Evolutionary conservation across 2,888 invertebrate genomes (phyloP), one percentile per base, ranked within the genome.

Genomic region (Allophyes oxyacanthae): DNA sequence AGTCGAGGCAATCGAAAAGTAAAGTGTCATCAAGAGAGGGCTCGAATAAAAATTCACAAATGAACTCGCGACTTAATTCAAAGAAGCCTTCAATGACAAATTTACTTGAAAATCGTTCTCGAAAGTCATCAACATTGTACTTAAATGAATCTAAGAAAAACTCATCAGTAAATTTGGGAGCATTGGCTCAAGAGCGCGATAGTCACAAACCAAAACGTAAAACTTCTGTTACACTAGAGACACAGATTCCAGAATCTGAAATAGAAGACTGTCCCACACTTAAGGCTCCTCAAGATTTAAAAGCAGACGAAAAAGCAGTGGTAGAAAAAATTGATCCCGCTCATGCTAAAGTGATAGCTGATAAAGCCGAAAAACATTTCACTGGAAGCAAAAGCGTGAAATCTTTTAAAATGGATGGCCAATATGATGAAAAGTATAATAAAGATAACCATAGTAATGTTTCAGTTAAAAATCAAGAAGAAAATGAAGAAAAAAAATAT

Each of bases 131-230:
- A 15, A 92, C 92, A 2, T 77, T 92, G 11, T 92, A 93, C 56
- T 76, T 93, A 53, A 93, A 94, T 49, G 92, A 94, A 73, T 95
- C 95, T 0, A 94, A 92, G 61, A 94, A 92, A 72, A 94, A 91
- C 62, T 93, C 94, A 0, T 70, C 87, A 5, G 88, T 78, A 1
- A 94, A 94, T 70, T 82, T 94, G 49, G 90, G 87, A 11, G 81
- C 83, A 37, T 54, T 92, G 13, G 83, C 76, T 13, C 87, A 85
- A 75, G 92, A 92, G 26, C 85, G 89, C 26, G 90, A 91, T 15
- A 69, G 77, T 34, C 83, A 72, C 54, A 94, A 93, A 79, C 81
- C 88, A 34, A 93, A 91, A 84, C 86, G 92, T 6, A 91, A 91
- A 82, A 89, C 87, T 1, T 92, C 93, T 6, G 78, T 88, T 1